Conservation (phyloP, 1,140 invertebrate species). For the Maconellicoccus hirsutus region DNA sequence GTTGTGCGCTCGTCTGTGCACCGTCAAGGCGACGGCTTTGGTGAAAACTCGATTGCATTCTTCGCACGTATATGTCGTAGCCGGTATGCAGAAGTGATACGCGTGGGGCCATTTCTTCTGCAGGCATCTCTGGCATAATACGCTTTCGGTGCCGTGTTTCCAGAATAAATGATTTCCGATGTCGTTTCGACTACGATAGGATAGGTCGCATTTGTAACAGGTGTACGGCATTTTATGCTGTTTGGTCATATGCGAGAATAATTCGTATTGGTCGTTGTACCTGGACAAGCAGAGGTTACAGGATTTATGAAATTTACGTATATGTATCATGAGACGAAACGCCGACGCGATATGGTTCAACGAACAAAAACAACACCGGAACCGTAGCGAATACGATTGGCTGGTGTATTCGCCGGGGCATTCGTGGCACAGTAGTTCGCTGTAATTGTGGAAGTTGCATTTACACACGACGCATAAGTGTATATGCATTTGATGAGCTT, state of each 20-base stretch:
- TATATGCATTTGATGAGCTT: constrained; percentile 68
- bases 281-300: constrained; percentile 75
- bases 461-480: constrained; percentile 73
- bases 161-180: constrained; percentile 78
- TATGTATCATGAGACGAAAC: constrained; percentile 72
- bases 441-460: constrained; percentile 70
- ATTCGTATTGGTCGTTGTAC: constrained; percentile 57
- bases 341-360: constrained; percentile 61
- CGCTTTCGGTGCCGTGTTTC: constrained; percentile 81
- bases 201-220: constrained; percentile 71
- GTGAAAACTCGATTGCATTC: constrained; percentile 62
- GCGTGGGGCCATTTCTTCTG: constrained; percentile 83
- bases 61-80: constrained; percentile 60
- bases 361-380: constrained; percentile 61
- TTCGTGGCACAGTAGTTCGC: constrained; percentile 68
- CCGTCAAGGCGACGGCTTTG: constrained; percentile 62
- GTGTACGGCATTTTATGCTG: constrained; percentile 66
- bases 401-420: constrained; percentile 62
- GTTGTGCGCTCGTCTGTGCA: constrained; percentile 65
- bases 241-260: constrained; percentile 77
- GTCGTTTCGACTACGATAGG: constrained; percentile 72
- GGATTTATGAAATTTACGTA: constrained; percentile 63
- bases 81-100: constrained; percentile 77
- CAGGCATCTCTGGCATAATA: constrained; percentile 66
- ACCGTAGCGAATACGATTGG: constrained; percentile 41